A percentile compares a stretch with the other conserved stretches of the same genome.
These are phyloP conservation scores for Coturnix japonica DNA, from an alignment of 2,113 vertebrate genomes.

Conservation along the genomic window DNA sequence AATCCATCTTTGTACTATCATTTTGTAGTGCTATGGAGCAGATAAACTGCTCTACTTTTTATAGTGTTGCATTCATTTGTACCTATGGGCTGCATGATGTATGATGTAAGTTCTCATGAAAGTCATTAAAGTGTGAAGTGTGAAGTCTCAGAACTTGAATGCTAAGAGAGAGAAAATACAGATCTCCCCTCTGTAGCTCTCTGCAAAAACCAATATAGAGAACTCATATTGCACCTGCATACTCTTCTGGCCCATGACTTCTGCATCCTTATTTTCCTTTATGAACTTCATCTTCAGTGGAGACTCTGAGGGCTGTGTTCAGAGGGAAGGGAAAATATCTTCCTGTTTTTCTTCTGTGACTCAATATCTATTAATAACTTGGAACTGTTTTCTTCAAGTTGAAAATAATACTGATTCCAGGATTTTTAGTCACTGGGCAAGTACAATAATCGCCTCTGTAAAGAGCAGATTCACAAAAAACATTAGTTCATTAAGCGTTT, in stretches of 20 bases:
- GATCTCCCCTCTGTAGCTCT: neutral
- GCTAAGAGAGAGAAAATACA: neutral
- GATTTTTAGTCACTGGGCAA: neutral
- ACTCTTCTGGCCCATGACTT: neutral
- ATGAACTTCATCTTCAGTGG: neutral
- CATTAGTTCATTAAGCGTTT: neutral
- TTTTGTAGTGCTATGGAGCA: neutral
- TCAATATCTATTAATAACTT: neutral
- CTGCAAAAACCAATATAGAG: neutral
- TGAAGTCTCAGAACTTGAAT: neutral
- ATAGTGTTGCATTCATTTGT: neutral
- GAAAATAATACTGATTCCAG: neutral
- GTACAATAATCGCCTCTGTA: neutral
- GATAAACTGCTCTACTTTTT: neutral
- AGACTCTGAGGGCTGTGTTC: neutral
- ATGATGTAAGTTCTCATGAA: neutral
- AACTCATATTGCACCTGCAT: neutral
- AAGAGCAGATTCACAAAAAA: neutral
- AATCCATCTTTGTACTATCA: neutral
- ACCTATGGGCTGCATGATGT: neutral
- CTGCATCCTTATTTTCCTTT: neutral
- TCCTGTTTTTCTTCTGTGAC: neutral
- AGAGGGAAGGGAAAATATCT: neutral
- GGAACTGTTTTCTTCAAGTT: neutral
- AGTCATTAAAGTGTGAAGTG: neutral